Conservation (phyloP, 2,888 invertebrate genomes). For the Rosalia funebris region DNA sequence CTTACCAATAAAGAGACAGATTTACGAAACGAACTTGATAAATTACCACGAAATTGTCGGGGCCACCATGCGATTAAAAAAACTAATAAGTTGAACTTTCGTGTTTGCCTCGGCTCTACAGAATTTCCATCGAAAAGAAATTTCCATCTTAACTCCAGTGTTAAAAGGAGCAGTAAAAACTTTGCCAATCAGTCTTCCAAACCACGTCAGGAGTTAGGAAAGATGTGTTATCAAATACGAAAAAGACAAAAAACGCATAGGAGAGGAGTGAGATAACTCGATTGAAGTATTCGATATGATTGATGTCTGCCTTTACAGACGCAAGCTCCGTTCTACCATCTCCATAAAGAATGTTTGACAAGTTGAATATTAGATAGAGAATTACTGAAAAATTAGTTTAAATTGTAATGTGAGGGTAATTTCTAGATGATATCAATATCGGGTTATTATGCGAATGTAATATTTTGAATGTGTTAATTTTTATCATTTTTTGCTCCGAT, state of each 20-base stretch:
- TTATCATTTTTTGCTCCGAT: no score
- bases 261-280: constrained; percentile 5
- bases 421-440: no score
- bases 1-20: constrained; percentile 6
- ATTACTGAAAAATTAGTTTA: no score
- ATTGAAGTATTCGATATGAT: constrained; percentile 22
- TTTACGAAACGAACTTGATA: constrained; percentile 20
- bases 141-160: constrained; percentile 20
- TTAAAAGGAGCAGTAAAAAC: constrained; percentile 21
- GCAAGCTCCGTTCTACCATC: constrained; percentile 9
- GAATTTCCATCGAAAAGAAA: constrained; percentile 19
- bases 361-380: no score
- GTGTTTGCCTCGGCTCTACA: constrained; percentile 3
- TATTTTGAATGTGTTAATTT: no score
- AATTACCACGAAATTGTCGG: constrained; percentile 5
- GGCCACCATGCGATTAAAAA: constrained; percentile 18
- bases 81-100: constrained; percentile 22
- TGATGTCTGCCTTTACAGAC: constrained; percentile 15
- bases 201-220: constrained; percentile 16
- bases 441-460: no score
- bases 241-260: constrained; percentile 12
- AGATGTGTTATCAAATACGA: constrained; percentile 21
- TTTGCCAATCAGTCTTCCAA: constrained; percentile 24
- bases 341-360: constrained; percentile 14
- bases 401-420: no score